phyloP scores from a whole-genome alignment of 2,113 vertebrate species.

The Romanogobio albipinnatus region DNA sequence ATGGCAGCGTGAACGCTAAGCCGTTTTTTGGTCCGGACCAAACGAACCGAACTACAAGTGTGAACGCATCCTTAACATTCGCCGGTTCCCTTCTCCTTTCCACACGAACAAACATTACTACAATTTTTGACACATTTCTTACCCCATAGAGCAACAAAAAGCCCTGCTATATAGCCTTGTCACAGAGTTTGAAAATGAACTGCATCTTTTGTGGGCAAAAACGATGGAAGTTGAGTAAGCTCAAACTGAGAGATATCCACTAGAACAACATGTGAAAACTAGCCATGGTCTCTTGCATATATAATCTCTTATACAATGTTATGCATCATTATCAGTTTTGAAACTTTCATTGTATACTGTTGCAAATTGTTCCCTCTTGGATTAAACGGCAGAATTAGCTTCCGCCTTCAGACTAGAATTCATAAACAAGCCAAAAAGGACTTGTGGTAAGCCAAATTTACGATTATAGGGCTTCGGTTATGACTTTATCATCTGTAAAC shows the following conservation, averaged over 20 bases:
- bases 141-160: not conserved
- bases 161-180: too few species aligned
- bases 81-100: too few species aligned
- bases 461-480: constrained; percentile 40
- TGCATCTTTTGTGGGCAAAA: not conserved
- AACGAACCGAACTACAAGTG: too few species aligned
- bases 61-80: too few species aligned
- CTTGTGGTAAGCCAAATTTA: constrained; percentile 19
- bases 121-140: not conserved
- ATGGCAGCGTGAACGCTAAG: too few species aligned
- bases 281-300: not conserved
- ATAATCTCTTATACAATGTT: not conserved
- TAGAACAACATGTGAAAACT: not conserved
- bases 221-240: not conserved
- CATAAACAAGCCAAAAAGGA: constrained; percentile 23
- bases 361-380: not conserved
- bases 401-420: constrained; percentile 15
- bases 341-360: not conserved
- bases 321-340: not conserved
- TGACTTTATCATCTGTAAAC: constrained; percentile 51
- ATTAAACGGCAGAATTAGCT: constrained; percentile 9
- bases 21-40: too few species aligned
- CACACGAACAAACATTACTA: too few species aligned
- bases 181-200: too few species aligned
- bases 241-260: not conserved